Evolutionary conservation across 2,113 vertebrate species (phyloP).

Genomic region (Alosa alosa): DNA sequence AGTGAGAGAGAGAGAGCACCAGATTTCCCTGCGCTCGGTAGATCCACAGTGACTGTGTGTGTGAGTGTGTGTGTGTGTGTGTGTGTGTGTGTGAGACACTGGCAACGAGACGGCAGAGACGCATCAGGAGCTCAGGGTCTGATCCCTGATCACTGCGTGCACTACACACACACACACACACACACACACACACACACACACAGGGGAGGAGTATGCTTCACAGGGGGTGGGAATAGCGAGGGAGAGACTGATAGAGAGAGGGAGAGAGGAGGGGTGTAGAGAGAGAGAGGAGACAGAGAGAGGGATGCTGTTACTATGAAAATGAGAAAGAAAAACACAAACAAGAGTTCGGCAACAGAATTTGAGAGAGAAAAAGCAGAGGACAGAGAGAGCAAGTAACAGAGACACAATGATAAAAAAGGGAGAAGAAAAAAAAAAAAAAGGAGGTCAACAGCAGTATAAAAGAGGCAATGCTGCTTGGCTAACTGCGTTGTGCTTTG

Average conservation of each 20-base stretch:
- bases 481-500: too few species aligned
- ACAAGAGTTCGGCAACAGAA: background rate
- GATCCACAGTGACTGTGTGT: slow-evolving; percentile 52
- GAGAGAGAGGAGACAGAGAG: slow-evolving; percentile 23
- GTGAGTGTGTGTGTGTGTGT: slow-evolving; percentile 28
- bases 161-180: background rate
- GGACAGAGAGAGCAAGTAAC: background rate
- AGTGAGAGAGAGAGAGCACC: background rate
- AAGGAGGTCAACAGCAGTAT: background rate
- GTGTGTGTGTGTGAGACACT: slow-evolving; percentile 53
- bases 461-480: background rate
- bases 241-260: background rate
- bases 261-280: too few species aligned
- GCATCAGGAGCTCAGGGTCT: slow-evolving; percentile 66
- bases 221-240: slow-evolving; percentile 44
- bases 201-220: slow-evolving; percentile 12
- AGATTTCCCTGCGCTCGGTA: slow-evolving; percentile 47
- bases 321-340: background rate
- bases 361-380: slow-evolving; percentile 20
- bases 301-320: background rate
- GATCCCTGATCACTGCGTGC: slow-evolving; percentile 55
- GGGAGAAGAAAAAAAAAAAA: background rate
- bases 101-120: slow-evolving; percentile 60
- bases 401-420: background rate
- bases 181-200: background rate